These are phyloP conservation scores for Heliocidaris tuberculata DNA, from an alignment of 35 echinoderm and acorn worm genomes.

Conservation along the genomic window DNA sequence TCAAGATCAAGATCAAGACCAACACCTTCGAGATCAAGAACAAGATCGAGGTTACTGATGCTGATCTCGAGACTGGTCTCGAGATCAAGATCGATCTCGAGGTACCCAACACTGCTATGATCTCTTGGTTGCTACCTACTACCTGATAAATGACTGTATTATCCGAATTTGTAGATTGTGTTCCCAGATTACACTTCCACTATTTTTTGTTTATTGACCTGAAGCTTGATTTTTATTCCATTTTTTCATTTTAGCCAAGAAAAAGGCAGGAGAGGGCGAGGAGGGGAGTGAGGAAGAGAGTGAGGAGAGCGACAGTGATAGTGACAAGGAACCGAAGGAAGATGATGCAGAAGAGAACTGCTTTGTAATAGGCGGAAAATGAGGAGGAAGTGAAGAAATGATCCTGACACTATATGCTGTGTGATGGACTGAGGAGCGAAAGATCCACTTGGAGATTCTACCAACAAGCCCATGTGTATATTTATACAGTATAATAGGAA, in stretches of 20 bases:
- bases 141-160: too few species aligned
- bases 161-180: too few species aligned
- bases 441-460: background rate
- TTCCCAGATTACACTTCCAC: too few species aligned
- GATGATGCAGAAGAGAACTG: conserved; percentile 81
- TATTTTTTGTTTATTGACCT: background rate
- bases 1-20: too few species aligned
- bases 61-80: too few species aligned
- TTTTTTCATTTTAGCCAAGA: background rate
- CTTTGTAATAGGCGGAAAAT: conserved; percentile 88
- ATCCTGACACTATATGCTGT: background rate
- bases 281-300: conserved; percentile 15
- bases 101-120: too few species aligned
- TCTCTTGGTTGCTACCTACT: too few species aligned
- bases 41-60: too few species aligned
- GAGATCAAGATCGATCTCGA: too few species aligned
- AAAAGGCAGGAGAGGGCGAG: background rate
- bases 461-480: background rate
- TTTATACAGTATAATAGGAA: background rate
- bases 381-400: background rate
- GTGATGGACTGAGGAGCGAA: background rate
- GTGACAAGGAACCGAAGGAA: conserved; percentile 27
- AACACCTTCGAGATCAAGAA: too few species aligned
- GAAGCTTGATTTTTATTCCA: background rate
- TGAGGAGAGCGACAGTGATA: conserved; percentile 38